Base-by-base conservation (phyloP, 2,888 invertebrate species). In the Drosophila phalerata region DNA sequence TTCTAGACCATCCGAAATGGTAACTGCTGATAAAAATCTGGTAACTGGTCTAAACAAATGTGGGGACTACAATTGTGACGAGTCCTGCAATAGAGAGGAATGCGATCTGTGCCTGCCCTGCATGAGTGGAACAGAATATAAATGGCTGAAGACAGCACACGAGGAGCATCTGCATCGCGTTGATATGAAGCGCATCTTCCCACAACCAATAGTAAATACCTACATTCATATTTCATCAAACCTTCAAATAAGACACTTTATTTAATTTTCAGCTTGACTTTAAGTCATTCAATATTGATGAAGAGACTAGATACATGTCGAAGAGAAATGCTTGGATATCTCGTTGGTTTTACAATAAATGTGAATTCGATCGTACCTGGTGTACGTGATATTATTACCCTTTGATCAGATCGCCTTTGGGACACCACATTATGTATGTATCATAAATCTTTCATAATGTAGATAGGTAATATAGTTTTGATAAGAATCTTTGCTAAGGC, bases 341-440 rank as follows among this genome's bases (percentile, higher is more conserved):
- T 53, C 92, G 95, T 69, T 99, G 98, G 98, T 98, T 96, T 92
- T 94, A 96, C 92, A 97, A 96, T 52, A 98, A 98, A 93, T 99
- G 98, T 91, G 93, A 95, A 76, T 93, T 94, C 69, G 97, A 98
- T 88, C 78, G 92, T 4, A 94, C 95, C 32, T 98, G 98, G 97
- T 98, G 98, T 48, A 58, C 73, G 22, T 79, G 53, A 63, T 40
- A 22, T 17, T 11, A 34, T 22, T 30, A 42, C 10, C 0, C 10
- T 25, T 17, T 45, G n/a, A 19, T 8, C 15, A 13, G 4, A n/a
- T 32, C 22, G 15, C 13, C 42, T 37, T 22, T 63, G 37, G 30
- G 8, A 52, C 52, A 19, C n/a, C 13, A 37, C 40, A 40, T 43
- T 32, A 30, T 15, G 55, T 55, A 32, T 42, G 55, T 55, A 43